phyloP scores from a whole-genome alignment of 2,888 invertebrate genomes.

The Elysia crispata region DNA sequence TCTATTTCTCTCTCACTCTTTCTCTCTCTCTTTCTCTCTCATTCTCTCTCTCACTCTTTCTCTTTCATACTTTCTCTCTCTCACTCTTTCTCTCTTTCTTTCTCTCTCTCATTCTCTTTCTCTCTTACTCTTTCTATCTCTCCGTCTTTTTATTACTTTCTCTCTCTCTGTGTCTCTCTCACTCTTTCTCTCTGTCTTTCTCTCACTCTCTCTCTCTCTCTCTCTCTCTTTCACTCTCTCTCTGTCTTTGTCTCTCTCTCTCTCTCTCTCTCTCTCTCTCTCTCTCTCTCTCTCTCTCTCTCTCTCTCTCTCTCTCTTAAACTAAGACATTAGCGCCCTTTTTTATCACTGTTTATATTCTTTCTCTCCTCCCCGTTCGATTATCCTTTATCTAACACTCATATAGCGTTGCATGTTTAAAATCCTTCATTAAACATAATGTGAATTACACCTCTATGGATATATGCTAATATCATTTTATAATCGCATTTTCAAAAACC shows the following conservation, averaged over 20 bases:
- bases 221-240: constrained; percentile 18
- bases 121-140: constrained; percentile 14
- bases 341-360: too few species aligned
- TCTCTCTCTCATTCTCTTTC: not conserved
- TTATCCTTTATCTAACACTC: too few species aligned
- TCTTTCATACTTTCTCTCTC: not conserved
- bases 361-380: too few species aligned
- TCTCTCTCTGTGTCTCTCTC: constrained; percentile 25
- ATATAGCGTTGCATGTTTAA: too few species aligned
- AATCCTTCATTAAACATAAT: too few species aligned
- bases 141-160: not conserved
- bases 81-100: not conserved
- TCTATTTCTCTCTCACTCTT: not conserved
- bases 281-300: constrained; percentile 1
- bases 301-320: not conserved
- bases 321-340: not conserved
- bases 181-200: not conserved
- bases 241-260: not conserved
- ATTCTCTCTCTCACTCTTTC: not conserved
- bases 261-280: constrained; percentile 17
- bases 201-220: not conserved
- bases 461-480: too few species aligned
- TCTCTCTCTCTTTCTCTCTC: constrained; percentile 16
- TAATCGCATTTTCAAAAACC: too few species aligned
- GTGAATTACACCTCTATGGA: too few species aligned